Base-by-base conservation (phyloP, 2,113 vertebrate species). In the Acrocephalus kingi region DNA sequence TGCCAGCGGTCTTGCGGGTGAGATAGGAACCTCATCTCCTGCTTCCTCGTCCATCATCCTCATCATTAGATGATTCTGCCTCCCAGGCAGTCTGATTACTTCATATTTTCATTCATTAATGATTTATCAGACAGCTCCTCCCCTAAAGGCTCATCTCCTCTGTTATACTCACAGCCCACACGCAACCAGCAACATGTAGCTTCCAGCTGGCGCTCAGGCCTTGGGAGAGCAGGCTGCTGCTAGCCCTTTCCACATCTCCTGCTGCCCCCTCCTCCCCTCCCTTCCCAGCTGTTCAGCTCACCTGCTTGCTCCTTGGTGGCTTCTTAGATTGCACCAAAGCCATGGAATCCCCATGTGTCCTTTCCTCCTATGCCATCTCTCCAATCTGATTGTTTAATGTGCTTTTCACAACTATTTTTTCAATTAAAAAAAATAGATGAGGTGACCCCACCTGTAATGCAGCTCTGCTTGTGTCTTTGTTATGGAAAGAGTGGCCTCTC, bases 51-150 rank as follows among this genome's bases (percentile, higher is more conserved):
- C 90, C 90, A 73, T 91, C 84, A 35, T 61, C 63, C 76, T 94
- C 73, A 58, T 95, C 66, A 87, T 93, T 90, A 93, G 93, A 81
- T 1, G 2, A 84, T 81, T 92, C 45, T 84, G 88, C 88, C 90
- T 95, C 73, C 71, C 52, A 81, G 93, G 96, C 90, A 97, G 88
- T 76, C 90, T 96, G 95, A 90, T 96, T 94, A 86, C 90, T 95
- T 93, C 80, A 35, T 90, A 90, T 96, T 96, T 95, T 84, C 86
- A 72, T 96, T 96, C 93, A 96, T 96, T 97, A 95, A 96, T 96
- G 92, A 93, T 96, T 96, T 94, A 96, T 88, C 92, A 88, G 85
- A 74, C 79, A 93, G 88, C 82, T 95, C 72, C 92, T 97, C 76
- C 88, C 93, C 94, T 95, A 61, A 86, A 95, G 93, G 88, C 92